These are phyloP conservation scores for Hirtodrosophila histrioides DNA, from an alignment of 2,888 invertebrate genomes.

Conservation along the genomic window DNA sequence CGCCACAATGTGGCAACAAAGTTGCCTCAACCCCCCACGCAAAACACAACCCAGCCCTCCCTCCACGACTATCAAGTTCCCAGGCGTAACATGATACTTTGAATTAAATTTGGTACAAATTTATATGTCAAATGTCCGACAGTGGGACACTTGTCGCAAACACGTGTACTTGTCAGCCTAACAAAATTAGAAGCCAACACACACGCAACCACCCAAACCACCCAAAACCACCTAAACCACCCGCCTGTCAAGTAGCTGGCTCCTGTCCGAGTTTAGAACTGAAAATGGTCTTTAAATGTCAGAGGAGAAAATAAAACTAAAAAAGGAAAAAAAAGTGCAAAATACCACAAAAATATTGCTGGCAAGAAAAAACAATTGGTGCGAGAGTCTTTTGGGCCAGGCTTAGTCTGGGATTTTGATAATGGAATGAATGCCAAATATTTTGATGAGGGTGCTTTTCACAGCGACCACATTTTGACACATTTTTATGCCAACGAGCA, in stretches of 20 bases:
- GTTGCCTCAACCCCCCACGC: not conserved
- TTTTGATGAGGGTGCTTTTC: constrained; percentile 75
- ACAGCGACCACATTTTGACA: constrained; percentile 76
- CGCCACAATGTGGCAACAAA: not conserved
- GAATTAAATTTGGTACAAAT: constrained; percentile 76
- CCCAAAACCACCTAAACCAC: constrained; percentile 12
- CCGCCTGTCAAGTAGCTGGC: constrained; percentile 52
- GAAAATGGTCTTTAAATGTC: constrained; percentile 54
- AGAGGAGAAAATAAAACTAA: constrained; percentile 12
- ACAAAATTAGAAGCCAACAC: constrained; percentile 59
- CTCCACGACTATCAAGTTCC: constrained; percentile 38
- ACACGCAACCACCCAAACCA: constrained; percentile 17
- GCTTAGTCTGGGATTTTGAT: constrained; percentile 75
- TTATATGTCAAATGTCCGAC: constrained; percentile 68
- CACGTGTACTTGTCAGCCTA: constrained; percentile 82
- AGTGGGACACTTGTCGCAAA: constrained; percentile 74
- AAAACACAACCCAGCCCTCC: not conserved
- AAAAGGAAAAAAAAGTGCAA: constrained; percentile 37
- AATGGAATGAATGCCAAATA: constrained; percentile 82
- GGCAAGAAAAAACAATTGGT: constrained; percentile 28
- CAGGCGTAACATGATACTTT: constrained; percentile 82
- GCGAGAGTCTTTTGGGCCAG: constrained; percentile 28
- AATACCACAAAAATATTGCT: constrained; percentile 16
- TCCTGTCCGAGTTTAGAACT: constrained; percentile 59
- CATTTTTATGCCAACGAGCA: constrained; percentile 43